Base-by-base conservation (phyloP, 1,140 invertebrate genomes). In the Pararge aegeria region DNA sequence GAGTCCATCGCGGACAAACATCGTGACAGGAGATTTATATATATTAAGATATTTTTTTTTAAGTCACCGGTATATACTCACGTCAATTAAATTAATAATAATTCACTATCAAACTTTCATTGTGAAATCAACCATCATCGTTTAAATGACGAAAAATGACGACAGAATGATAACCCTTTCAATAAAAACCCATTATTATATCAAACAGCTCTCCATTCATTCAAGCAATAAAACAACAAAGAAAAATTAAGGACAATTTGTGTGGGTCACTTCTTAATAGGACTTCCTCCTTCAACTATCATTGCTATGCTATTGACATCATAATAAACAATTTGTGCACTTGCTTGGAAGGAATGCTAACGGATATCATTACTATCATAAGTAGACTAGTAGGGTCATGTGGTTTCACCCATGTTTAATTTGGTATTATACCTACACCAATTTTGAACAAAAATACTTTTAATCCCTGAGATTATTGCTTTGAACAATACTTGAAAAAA, bases 171-270 rank as follows among this genome's bases (percentile, higher is more conserved):
- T 38, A 37, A 49, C 48, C 18, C 13, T 55, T 10, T 51, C 24
- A 52, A 52, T 61, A 58, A 20, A 54, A 38, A 40, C n/a, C n/a
- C n/a, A n/a, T n/a, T 18, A 29, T 57, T 16, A 24, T 53, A 46
- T 57, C 21, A 46, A 46, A 52, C 40, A 5, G 3, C 29, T 29
- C 29, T 29, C 34, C 55, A 52, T 70, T 68, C 51, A 63, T 70
- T 66, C 61, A 66, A 67, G 59, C 63, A 75, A 74, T 73, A 77
- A 80, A 72, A 73, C 69, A 73, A 63, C 57, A 75, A 69, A 67
- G 68, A 70, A 77, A 77, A 87, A 87, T 85, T 87, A 82, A 79
- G 79, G 80, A 61, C 80, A 85, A 83, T 85, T 77, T 77, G 64
- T 68, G 56, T 67, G 44, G 64, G 74, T 66, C 68, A 73, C 64